Conservation (phyloP, 2,113 vertebrate genomes). For the Nasalis larvatus region DNA sequence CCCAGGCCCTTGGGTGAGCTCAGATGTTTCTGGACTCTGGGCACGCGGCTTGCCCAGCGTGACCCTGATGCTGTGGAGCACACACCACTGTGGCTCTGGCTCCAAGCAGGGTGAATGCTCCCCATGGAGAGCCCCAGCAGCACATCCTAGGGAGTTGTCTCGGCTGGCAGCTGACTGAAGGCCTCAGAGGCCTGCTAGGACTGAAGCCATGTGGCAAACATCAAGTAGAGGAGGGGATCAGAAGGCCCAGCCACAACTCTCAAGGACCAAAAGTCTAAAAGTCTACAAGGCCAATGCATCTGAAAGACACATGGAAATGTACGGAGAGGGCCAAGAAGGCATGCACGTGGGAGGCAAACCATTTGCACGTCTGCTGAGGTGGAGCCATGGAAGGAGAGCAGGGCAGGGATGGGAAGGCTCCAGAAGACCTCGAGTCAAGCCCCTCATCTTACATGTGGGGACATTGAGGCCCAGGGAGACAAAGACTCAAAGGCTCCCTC, state of each 20-base stretch:
- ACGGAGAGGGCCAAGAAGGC: rapidly evolving
- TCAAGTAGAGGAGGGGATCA: background rate
- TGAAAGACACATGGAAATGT: background rate
- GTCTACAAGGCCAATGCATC: background rate
- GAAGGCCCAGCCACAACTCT: background rate
- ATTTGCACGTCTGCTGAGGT: background rate
- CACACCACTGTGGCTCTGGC: background rate
- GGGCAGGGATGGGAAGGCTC: background rate
- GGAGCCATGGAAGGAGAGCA: background rate
- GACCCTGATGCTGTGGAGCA: background rate
- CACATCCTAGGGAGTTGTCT: background rate
- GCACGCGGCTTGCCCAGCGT: background rate
- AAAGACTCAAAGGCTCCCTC: background rate
- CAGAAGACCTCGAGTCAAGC: background rate
- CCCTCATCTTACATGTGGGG: background rate
- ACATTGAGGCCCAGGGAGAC: background rate
- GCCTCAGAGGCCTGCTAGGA: background rate
- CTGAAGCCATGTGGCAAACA: rapidly evolving
- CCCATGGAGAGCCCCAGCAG: rapidly evolving
- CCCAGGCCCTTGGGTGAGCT: background rate
- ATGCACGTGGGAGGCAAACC: background rate
- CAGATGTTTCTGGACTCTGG: background rate
- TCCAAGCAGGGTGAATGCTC: background rate
- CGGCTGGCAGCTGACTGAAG: background rate
- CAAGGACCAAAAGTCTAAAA: background rate